Percentiles rank a stretch among this genome's conserved stretches.
Evolutionary conservation across 2,888 invertebrate species (phyloP).

Genomic region (Napeogenes inachia): DNA sequence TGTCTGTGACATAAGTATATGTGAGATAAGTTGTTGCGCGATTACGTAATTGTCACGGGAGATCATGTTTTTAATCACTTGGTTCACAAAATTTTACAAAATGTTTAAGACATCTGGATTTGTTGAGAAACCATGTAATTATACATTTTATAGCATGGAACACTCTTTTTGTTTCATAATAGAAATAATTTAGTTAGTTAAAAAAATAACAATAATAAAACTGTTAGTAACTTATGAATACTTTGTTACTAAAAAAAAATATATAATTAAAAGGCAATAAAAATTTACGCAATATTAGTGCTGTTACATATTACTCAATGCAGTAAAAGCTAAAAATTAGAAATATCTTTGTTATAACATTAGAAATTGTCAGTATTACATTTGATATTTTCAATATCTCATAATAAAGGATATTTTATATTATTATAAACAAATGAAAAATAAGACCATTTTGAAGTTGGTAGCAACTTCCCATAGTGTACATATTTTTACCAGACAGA

Average conservation of each 20-base stretch:
- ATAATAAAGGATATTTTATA: no score
- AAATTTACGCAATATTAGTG: no score
- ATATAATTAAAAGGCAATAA: neutral
- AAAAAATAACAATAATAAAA: neutral
- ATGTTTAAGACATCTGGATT: slow-evolving; percentile 1
- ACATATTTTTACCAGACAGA: slow-evolving; percentile 1
- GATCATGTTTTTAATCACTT: no score
- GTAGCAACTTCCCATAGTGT: neutral
- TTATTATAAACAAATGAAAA: neutral
- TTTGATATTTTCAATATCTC: no score
- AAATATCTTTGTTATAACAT: no score
- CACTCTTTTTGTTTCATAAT: neutral
- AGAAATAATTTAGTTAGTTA: neutral
- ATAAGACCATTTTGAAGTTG: neutral
- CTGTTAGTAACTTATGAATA: neutral
- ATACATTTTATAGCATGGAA: neutral
- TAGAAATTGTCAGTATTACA: no score
- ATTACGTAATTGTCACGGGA: no score
- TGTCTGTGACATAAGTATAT: no score
- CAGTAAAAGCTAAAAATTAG: no score
- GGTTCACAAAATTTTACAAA: no score
- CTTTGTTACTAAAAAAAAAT: neutral
- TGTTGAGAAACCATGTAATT: slow-evolving; percentile 1
- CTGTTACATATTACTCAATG: no score
- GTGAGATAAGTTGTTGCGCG: no score